phyloP scores from a whole-genome alignment of 2,797 vertebrate species.

The Molossus molossus region DNA sequence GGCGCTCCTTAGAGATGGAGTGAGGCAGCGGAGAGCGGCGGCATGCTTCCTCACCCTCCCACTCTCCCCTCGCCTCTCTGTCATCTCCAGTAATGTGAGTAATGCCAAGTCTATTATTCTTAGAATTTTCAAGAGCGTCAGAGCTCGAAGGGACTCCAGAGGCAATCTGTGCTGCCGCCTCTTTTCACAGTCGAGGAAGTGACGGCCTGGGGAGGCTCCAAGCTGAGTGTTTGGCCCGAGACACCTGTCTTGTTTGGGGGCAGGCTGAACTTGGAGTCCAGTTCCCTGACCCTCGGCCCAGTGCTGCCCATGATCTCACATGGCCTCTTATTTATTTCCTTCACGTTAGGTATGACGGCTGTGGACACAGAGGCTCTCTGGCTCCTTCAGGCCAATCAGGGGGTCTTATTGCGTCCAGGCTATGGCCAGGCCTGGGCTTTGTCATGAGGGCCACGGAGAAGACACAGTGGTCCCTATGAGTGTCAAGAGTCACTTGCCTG shows the following conservation, averaged over 20 bases:
- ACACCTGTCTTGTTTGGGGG: neutral
- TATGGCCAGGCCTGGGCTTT: neutral
- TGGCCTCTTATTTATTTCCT: neutral
- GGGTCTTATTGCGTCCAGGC: neutral
- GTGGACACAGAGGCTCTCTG: neutral
- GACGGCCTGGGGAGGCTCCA: neutral
- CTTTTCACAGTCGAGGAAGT: neutral
- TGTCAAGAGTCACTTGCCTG: neutral
- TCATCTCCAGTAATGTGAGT: conserved; percentile 74
- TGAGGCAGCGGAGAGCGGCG: conserved; percentile 50
- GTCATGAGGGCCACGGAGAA: neutral
- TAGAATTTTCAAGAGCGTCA: conserved; percentile 62
- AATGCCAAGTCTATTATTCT: conserved; percentile 70
- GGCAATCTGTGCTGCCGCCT: neutral
- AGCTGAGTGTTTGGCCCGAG: neutral
- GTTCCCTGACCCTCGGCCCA: neutral
- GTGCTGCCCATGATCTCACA: neutral
- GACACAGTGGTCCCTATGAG: neutral
- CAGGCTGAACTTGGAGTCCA: neutral
- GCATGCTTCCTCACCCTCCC: conserved; percentile 31
- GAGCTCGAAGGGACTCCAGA: conserved; percentile 14
- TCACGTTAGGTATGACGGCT: neutral
- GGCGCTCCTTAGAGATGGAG: conserved; percentile 83
- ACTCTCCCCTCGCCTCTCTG: conserved; percentile 63
- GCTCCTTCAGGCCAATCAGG: neutral